phyloP scores from a whole-genome alignment of 2,888 invertebrate genomes.

The Tenthredo notha region DNA sequence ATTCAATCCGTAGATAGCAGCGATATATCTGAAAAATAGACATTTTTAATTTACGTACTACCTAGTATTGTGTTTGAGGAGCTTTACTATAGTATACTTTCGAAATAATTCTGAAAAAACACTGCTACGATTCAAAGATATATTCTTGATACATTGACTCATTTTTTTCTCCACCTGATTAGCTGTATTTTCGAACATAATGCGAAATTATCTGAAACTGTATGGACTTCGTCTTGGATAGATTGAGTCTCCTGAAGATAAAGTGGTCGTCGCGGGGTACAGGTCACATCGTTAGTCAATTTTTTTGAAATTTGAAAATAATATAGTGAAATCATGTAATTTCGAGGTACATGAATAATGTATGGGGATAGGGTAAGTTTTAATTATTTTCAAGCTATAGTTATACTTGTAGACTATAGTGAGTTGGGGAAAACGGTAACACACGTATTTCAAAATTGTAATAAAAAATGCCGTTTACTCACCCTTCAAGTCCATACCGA shows the following conservation, averaged over 20 bases:
- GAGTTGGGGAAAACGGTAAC: not conserved
- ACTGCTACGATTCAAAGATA: not conserved
- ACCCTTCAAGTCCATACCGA: constrained; percentile 94
- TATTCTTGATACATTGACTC: not conserved
- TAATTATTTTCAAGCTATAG: not conserved
- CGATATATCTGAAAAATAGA: constrained; percentile 80
- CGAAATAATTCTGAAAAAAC: not conserved
- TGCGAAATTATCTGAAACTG: not conserved
- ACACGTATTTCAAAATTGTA: constrained; percentile 52
- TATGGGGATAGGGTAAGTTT: not conserved
- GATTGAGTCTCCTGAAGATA: not conserved
- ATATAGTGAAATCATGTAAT: not conserved
- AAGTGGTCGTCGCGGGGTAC: not conserved
- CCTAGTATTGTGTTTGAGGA: too few species aligned
- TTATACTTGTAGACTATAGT: too few species aligned
- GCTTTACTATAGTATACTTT: not conserved
- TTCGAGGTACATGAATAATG: not conserved
- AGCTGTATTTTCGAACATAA: not conserved
- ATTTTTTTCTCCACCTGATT: not conserved
- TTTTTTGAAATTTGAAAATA: not conserved
- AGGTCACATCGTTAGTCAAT: not conserved
- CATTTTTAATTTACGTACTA: not conserved
- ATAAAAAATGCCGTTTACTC: constrained; percentile 62
- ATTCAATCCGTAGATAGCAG: constrained; percentile 91
- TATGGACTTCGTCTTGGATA: not conserved